phyloP scores from a whole-genome alignment of 2,113 vertebrate species.

The Trogon melanurus region DNA sequence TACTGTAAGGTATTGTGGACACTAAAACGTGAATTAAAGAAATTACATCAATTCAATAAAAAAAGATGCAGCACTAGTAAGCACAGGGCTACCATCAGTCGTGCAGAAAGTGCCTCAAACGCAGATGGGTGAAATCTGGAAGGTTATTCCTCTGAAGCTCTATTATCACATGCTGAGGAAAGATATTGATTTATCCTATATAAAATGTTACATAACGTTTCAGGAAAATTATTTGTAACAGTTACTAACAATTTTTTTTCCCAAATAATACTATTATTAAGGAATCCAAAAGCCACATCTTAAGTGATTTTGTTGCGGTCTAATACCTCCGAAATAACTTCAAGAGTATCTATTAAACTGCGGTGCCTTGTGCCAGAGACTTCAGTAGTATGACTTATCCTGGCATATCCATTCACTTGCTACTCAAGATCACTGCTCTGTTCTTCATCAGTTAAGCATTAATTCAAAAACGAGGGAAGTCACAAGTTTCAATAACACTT shows the following conservation, averaged over 20 bases:
- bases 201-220: neutral
- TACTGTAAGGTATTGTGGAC: neutral
- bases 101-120: neutral
- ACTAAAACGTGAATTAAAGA: neutral
- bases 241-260: neutral
- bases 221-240: slow-evolving; percentile 5
- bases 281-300: neutral
- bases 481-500: slow-evolving; percentile 44
- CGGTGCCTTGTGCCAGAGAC: neutral
- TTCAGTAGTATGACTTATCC: slow-evolving; percentile 15
- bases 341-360: neutral
- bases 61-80: neutral
- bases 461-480: slow-evolving; percentile 39
- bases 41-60: neutral
- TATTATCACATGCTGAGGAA: neutral
- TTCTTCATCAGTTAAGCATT: slow-evolving; percentile 31
- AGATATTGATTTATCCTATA: neutral
- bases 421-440: slow-evolving; percentile 1
- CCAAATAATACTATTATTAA: slow-evolving; percentile 13
- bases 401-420: slow-evolving; percentile 15
- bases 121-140: neutral
- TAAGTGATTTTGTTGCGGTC: slow-evolving; percentile 1
- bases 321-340: slow-evolving; percentile 18
- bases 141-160: neutral
- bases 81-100: neutral